Conservation (phyloP, 2,113 vertebrate species). For the Pseudopodoces humilis region DNA sequence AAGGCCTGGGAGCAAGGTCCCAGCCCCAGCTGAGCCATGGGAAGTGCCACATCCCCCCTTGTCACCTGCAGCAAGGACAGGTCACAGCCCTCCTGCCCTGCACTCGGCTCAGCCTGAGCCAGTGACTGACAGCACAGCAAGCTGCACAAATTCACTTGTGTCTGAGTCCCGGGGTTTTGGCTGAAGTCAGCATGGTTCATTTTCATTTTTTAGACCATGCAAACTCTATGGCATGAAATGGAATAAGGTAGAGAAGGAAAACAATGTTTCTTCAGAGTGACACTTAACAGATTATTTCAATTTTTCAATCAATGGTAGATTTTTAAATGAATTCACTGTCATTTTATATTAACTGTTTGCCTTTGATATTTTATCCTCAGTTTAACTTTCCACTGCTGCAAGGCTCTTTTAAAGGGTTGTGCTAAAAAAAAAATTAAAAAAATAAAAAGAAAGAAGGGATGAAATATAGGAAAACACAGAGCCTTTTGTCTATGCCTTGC, state of each 20-base stretch:
- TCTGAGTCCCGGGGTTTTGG: not conserved
- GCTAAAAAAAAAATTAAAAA: too few species aligned
- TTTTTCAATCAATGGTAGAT: not conserved
- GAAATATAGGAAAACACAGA: not conserved
- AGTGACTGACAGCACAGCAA: not conserved
- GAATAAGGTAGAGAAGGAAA: not conserved
- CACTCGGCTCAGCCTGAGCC: rapidly evolving
- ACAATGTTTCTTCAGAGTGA: not conserved
- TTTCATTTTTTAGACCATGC: not conserved
- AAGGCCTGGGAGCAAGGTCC: not conserved
- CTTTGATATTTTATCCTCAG: not conserved
- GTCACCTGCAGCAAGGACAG: not conserved
- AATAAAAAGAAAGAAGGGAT: rapidly evolving
- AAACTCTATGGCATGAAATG: not conserved
- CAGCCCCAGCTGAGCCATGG: not conserved
- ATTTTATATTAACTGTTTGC: not conserved
- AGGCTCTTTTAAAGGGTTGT: not conserved
- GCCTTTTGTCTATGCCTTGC: not conserved
- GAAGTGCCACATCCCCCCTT: not conserved
- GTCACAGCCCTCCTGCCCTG: not conserved
- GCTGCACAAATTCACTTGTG: not conserved
- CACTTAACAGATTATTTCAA: not conserved
- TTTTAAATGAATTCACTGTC: not conserved
- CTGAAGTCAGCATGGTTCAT: not conserved
- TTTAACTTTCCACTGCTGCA: not conserved